Percentiles rank a stretch among this genome's conserved stretches.
Evolutionary conservation across 2,113 vertebrate species (phyloP).

Genomic region (Cyprinodon variegatus): DNA sequence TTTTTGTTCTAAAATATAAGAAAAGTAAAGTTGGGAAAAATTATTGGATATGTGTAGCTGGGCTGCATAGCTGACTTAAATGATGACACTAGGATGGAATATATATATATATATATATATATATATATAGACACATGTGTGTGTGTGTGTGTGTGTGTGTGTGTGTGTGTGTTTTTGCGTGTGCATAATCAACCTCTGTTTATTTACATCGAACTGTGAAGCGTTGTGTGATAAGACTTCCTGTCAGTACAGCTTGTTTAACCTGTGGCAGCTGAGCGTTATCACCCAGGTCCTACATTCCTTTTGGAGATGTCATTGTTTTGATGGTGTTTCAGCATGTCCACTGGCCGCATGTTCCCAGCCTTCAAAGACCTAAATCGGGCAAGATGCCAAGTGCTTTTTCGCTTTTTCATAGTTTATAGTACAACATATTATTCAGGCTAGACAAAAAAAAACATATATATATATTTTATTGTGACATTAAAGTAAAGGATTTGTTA

Average conservation of each 20-base stretch:
- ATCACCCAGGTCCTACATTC: slow-evolving; percentile 72
- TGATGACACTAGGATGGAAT: slow-evolving; percentile 17
- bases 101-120: not conserved
- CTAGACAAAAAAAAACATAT: not conserved
- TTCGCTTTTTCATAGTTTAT: slow-evolving; percentile 14
- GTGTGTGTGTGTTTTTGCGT: no score
- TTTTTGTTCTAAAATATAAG: not conserved
- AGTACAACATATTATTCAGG: slow-evolving; percentile 18
- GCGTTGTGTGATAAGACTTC: slow-evolving; percentile 27
- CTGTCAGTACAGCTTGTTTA: slow-evolving; percentile 64
- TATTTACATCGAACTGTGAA: slow-evolving; percentile 23
- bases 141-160: no score
- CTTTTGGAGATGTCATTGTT: slow-evolving; percentile 63
- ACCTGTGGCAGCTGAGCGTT: slow-evolving; percentile 61
- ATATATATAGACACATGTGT: no score
- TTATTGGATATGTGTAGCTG: not conserved
- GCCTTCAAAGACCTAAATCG: slow-evolving; percentile 53
- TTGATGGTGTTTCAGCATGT: slow-evolving; percentile 63
- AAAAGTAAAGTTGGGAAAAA: not conserved
- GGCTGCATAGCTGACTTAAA: slow-evolving; percentile 25
- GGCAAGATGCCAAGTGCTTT: slow-evolving; percentile 44
- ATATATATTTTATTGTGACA: no score
- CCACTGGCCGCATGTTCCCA: slow-evolving; percentile 46
- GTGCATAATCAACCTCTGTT: not conserved
- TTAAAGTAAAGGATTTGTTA: slow-evolving; percentile 43